phyloP scores from a whole-genome alignment of 1,140 invertebrate species.

The Myzus persicae region DNA sequence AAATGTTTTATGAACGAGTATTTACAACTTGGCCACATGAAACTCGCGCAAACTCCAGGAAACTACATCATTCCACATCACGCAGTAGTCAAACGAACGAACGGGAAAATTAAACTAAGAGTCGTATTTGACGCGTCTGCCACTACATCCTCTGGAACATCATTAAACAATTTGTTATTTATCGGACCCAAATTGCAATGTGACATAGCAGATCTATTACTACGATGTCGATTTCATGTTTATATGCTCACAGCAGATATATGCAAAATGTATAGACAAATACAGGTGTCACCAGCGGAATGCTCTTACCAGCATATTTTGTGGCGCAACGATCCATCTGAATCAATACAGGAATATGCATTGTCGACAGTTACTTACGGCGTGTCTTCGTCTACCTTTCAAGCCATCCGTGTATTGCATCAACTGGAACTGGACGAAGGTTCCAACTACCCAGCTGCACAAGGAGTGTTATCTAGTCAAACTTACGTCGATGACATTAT shows the following conservation, averaged over 20 bases:
- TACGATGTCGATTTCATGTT: too few relatives aligned
- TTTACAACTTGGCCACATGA: background rate
- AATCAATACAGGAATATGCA: constrained; percentile 54
- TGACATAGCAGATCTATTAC: too few relatives aligned
- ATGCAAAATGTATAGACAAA: too few relatives aligned
- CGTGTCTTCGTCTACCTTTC: constrained; percentile 59
- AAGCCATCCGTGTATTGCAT: constrained; percentile 61
- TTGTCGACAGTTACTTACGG: constrained; percentile 60
- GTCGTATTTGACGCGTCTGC: too few relatives aligned
- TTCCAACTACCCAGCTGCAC: background rate
- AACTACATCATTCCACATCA: constrained; percentile 60
- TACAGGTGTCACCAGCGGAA: too few relatives aligned
- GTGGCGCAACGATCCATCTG: constrained; percentile 60
- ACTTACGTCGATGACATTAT: constrained; percentile 45
- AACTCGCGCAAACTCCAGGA: background rate
- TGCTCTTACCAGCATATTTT: too few relatives aligned
- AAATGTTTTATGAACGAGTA: constrained; percentile 61
- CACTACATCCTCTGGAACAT: too few relatives aligned
- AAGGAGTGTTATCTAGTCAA: background rate
- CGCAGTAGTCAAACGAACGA: constrained; percentile 60
- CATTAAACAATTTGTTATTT: too few relatives aligned
- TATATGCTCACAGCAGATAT: too few relatives aligned
- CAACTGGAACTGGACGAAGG: constrained; percentile 61
- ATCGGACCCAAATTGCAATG: too few relatives aligned
- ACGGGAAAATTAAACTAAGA: background rate